Base-by-base conservation (phyloP, 2,113 vertebrate species). In the Delphinapterus leucas region DNA sequence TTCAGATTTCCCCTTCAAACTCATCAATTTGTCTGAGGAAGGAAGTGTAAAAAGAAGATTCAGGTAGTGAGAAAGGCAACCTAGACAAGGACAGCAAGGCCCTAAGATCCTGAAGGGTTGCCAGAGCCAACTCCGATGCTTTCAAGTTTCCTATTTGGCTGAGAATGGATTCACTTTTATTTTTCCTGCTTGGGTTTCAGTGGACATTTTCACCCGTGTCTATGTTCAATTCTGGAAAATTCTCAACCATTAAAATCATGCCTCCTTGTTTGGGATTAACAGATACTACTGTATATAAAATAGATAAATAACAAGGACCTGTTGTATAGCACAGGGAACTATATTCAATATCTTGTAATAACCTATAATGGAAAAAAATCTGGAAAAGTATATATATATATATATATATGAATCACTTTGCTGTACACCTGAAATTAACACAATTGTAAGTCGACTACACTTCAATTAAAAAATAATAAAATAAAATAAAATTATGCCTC, bases 211-310 rank as follows among this genome's bases (percentile, higher is more conserved):
- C 58, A 63, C 68, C 38, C 68, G 7, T 41, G 36, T 93, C 23
- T 80, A 7, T 55, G 36, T 93, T 93, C 71, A 58, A 77, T 80
- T 93, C 53, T 79, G 41, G 55, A 80, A 93, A 96, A 90, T 93
- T 93, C 63, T 85, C 28, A 80, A 20, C 26, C 23, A 58, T 84
- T 49, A 89, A 53, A 85, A 79, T 53, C 61, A 28, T 63, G 21
- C 26, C 77, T 79, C 53, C 7, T 63, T 8, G 17, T 73, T 90
- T 55, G 53, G 33, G 53, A 58, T 80, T 80, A 80, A 80, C 49
- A 80, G 33, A 80, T 58, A 58, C 33, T 80, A 58, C 21, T 58
- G 21, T 26, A 80, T 25, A 80, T 80, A 58, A 80, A 36, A 58
- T 36, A 80, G 21, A 36, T n/a, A 80, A n/a, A 58, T n/a, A 36